Conservation (phyloP, 2,888 invertebrate genomes). For the Marronus borbonicus region DNA sequence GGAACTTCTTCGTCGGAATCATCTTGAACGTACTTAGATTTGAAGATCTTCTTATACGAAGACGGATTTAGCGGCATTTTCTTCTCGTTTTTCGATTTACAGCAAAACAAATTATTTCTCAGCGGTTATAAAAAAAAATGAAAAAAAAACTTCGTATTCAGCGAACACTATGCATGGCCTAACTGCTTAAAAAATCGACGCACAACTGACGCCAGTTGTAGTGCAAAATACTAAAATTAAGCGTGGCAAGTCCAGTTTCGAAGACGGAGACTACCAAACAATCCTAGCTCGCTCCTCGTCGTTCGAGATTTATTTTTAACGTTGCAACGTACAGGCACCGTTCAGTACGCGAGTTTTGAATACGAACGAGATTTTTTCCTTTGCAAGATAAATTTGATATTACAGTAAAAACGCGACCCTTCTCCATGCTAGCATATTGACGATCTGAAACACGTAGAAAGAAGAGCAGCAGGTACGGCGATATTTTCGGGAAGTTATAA, state of each 20-base stretch:
- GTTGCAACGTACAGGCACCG: constrained; percentile 27
- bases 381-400: no score
- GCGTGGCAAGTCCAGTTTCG: constrained; percentile 45
- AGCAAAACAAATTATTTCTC: background rate
- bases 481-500: no score
- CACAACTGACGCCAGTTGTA: constrained; percentile 36
- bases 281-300: constrained; percentile 20
- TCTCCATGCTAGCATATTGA: no score
- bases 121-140: background rate
- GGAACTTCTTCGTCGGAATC: constrained; percentile 50
- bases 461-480: no score
- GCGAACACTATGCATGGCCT: constrained; percentile 35
- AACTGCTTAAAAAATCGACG: constrained; percentile 38
- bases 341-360: no score
- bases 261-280: constrained; percentile 9
- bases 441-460: no score
- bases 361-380: no score
- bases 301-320: constrained; percentile 48
- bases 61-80: constrained; percentile 55
- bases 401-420: no score
- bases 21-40: constrained; percentile 50
- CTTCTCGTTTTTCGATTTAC: background rate
- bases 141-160: constrained; percentile 6
- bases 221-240: constrained; percentile 53
- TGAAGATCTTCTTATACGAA: constrained; percentile 52